Base-by-base conservation (phyloP, 2,888 invertebrate species). In the Drosophila pseudotakahashii region DNA sequence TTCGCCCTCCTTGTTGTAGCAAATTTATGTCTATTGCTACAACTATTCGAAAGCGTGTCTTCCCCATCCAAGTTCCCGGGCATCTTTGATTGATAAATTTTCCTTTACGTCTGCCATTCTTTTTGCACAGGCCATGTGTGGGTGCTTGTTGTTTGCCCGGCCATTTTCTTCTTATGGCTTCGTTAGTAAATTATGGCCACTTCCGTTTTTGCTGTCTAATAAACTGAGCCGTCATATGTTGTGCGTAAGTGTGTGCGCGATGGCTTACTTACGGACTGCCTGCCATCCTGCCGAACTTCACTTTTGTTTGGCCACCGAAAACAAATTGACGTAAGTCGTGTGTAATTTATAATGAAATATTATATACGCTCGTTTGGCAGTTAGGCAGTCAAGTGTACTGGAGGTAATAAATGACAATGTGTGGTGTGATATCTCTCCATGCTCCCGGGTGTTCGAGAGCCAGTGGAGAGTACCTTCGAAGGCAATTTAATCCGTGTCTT, bases 271-370 rank as follows among this genome's bases (percentile, higher is more conserved):
- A 82, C 76, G 79, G 72, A 72, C 71, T 63, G 71, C 77, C 60
- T 55, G 59, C 60, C 54, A 36, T 55, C 60, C 63, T 62, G 62
- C 51, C 50, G 50, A 68, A 77, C 75, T 76, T 81, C 76, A 84
- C 74, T 80, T 84, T 80, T 64, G 54, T 70, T 74, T 70, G 80
- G 78, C 85, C 77, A 67, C 73, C 78, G 70, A 71, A 82, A 87
- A 87, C 85, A 84, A 84, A 84, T 84, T 87, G 85, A 87, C 82
- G 82, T 77, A 80, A 84, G 85, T 85, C 87, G 87, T 87, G 79
- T 87, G 87, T 81, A 87, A 84, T 84, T 84, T 84, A 84, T 84
- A 84, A 87, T 84, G 84, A 84, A 84, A 87, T 84, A 84, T 84
- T 86, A 81, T 82, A 81, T 71, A 80, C 79, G 77, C 69, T 83